Conservation (phyloP, 2,113 vertebrate genomes). For the Erythrocercus mccallii region DNA sequence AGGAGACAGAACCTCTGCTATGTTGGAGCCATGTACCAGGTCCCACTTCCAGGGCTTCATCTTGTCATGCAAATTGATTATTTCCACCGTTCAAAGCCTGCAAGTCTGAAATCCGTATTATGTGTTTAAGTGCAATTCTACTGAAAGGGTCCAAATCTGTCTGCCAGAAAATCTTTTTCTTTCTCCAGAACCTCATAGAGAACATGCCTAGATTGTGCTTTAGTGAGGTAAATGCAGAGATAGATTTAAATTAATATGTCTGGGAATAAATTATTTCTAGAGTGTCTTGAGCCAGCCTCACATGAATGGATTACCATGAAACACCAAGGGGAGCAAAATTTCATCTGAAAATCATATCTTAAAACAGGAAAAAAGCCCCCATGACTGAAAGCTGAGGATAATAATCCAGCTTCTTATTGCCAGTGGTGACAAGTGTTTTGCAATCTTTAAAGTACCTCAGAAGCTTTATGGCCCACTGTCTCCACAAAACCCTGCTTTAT, state of each 20-base stretch:
- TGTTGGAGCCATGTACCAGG: not conserved
- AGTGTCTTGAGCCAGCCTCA: slow-evolving; percentile 31
- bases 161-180: slow-evolving; percentile 7
- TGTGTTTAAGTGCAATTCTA: not conserved
- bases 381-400: not conserved
- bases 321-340: slow-evolving; percentile 19
- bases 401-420: not conserved
- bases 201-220: slow-evolving; percentile 23
- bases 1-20: not conserved
- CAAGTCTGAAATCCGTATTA: slow-evolving; percentile 6
- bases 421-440: not conserved
- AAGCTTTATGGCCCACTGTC: not conserved
- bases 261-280: slow-evolving; percentile 54
- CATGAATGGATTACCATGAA: slow-evolving; percentile 28
- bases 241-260: slow-evolving; percentile 48
- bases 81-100: slow-evolving; percentile 25
- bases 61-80: slow-evolving; percentile 26
- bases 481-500: not conserved
- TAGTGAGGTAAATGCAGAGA: slow-evolving; percentile 23
- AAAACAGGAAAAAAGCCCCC: not conserved
- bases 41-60: not conserved
- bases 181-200: not conserved
- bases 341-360: slow-evolving; percentile 4
- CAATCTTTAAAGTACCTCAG: not conserved
- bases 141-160: slow-evolving; percentile 10